These are phyloP conservation scores for Phyllotreta striolata DNA, from an alignment of 2,888 invertebrate species.

Conservation along the genomic window DNA sequence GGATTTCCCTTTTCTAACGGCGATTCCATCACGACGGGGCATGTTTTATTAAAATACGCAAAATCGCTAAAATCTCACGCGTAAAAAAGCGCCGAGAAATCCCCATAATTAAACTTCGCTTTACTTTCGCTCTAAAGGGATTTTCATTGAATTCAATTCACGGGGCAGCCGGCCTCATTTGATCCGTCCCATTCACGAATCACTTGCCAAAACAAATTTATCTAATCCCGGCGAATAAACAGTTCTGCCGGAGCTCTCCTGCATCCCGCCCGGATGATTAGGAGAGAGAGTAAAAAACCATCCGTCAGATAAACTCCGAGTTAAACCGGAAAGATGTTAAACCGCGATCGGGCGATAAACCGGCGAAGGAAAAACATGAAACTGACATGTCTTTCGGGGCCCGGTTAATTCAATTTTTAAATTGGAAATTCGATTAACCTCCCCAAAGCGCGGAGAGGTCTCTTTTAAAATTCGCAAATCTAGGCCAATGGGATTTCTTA, in stretches of 20 bases:
- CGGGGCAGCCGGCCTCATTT: too few species aligned
- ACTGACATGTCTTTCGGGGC: constrained; percentile 12
- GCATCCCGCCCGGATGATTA: constrained; percentile 7
- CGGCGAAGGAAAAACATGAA: constrained; percentile 18
- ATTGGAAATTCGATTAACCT: constrained; percentile 18
- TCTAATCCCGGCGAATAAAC: constrained; percentile 5
- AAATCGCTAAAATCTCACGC: too few species aligned
- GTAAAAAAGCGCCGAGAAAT: too few species aligned
- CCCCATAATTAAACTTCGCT: too few species aligned
- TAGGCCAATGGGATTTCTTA: constrained; percentile 17
- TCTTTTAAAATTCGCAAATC: not conserved
- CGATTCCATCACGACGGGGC: too few species aligned
- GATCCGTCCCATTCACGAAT: too few species aligned
- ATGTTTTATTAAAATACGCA: too few species aligned
- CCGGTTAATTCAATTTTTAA: constrained; percentile 17
- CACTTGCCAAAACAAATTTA: constrained; percentile 8
- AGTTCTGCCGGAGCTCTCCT: constrained; percentile 7
- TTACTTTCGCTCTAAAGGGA: too few species aligned
- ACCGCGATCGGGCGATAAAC: constrained; percentile 17
- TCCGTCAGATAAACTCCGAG: constrained; percentile 20
- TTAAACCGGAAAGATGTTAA: not conserved
- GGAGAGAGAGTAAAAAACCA: constrained; percentile 1
- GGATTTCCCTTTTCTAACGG: too few species aligned
- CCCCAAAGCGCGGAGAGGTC: not conserved
- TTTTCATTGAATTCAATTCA: too few species aligned